Evolutionary conservation across 2,113 vertebrate species (phyloP).

Genomic region (Brienomyrus longianalis): DNA sequence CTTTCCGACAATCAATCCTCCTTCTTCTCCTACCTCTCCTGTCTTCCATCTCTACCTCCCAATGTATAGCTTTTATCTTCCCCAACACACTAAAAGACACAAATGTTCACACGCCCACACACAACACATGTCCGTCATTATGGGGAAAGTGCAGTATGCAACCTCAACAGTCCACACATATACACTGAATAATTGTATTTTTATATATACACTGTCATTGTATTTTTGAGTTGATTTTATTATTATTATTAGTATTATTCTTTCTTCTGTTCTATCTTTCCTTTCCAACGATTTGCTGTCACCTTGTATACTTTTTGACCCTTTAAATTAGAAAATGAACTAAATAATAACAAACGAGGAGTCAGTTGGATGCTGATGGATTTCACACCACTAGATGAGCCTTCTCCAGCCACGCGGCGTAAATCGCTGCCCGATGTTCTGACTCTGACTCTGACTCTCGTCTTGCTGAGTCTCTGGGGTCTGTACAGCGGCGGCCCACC

Average conservation of each 20-base stretch:
- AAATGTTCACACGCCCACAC: background rate
- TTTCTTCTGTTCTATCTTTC: background rate
- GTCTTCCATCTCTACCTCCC: background rate
- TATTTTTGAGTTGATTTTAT: background rate
- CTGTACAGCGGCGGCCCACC: background rate
- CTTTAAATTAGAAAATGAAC: background rate
- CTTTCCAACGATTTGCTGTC: background rate
- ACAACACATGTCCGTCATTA: background rate
- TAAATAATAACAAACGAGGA: background rate
- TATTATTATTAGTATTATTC: background rate
- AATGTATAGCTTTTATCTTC: background rate
- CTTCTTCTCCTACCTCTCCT: background rate
- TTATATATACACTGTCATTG: background rate
- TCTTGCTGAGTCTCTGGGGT: background rate
- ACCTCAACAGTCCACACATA: background rate
- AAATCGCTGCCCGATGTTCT: background rate
- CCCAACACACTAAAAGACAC: background rate
- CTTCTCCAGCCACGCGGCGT: background rate
- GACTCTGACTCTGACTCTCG: background rate
- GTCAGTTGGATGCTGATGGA: background rate
- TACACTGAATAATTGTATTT: no score
- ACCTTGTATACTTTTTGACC: background rate
- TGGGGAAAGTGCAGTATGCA: background rate
- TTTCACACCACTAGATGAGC: background rate
- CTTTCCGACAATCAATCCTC: background rate